A percentile compares a stretch with the other conserved stretches of the same genome.
Conservation (phyloP, 2,113 vertebrate species). For the Hyperopisus bebe region DNA sequence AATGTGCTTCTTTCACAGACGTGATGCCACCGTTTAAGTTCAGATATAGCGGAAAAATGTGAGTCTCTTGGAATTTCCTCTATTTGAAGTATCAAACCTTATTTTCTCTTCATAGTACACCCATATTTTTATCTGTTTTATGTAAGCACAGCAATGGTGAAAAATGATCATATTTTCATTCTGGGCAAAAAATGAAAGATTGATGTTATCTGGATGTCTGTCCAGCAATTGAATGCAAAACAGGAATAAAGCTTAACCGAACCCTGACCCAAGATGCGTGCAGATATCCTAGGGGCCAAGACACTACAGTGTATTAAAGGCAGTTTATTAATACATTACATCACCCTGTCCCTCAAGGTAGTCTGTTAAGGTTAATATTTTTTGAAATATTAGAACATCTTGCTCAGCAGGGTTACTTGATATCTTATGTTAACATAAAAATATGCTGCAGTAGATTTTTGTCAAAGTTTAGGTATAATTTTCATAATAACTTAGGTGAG, state of each 20-base stretch:
- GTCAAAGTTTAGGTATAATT: conserved; percentile 49
- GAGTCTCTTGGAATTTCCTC: not conserved
- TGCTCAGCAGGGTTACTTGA: conserved; percentile 37
- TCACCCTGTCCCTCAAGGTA: conserved; percentile 50
- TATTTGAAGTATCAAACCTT: not conserved
- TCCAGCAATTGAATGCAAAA: not conserved
- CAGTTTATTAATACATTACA: conserved; percentile 66
- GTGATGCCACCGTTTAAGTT: not conserved
- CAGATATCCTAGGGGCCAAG: conserved; percentile 41
- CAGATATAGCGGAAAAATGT: not conserved
- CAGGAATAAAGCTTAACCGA: not conserved
- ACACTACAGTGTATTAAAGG: conserved; percentile 47
- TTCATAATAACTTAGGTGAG: conserved; percentile 56
- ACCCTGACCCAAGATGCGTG: not conserved
- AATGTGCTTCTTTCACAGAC: not conserved
- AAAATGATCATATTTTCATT: not conserved
- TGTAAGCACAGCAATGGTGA: not conserved
- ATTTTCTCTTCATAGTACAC: not conserved
- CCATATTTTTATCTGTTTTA: not conserved
- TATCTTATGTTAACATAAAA: conserved; percentile 33
- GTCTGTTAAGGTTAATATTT: conserved; percentile 48
- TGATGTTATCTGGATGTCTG: not conserved
- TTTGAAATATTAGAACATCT: conserved; percentile 47
- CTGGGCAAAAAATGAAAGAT: not conserved
- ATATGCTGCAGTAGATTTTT: conserved; percentile 40